A percentile compares a stretch with the other conserved stretches of the same genome.
Conservation (phyloP, 2,113 vertebrate genomes). For the Calonectris borealis region DNA sequence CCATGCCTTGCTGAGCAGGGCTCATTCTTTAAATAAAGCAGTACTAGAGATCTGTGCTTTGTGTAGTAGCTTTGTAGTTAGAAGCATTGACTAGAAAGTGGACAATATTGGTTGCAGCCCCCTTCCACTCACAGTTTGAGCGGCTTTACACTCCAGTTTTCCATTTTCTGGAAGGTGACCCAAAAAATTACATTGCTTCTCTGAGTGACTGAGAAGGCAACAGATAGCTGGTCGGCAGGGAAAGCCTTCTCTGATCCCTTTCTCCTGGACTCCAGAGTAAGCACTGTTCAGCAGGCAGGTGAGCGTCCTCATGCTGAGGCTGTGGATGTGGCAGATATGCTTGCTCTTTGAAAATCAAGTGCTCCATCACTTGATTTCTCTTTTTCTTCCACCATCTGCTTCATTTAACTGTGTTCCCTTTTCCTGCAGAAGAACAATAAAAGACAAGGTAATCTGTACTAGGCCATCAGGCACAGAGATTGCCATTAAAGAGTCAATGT, state of each 20-base stretch:
- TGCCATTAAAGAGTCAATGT: conserved; percentile 37
- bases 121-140: not conserved
- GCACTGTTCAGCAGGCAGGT: not conserved
- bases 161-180: not conserved
- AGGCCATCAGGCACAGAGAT: not conserved
- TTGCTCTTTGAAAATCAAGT: not conserved
- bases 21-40: not conserved
- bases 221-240: not conserved
- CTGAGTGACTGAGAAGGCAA: not conserved
- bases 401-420: not conserved
- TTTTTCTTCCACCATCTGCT: not conserved
- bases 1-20: not conserved
- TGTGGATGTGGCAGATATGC: not conserved
- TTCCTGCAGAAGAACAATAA: not conserved
- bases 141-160: not conserved
- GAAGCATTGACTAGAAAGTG: not conserved
- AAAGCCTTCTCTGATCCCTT: not conserved
- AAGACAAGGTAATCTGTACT: not conserved
- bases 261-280: not conserved
- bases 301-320: not conserved
- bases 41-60: not conserved
- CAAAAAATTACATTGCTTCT: not conserved
- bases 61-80: not conserved
- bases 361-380: not conserved
- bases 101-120: not conserved